A percentile compares a stretch with the other conserved stretches of the same genome.
These are phyloP conservation scores for Hofmannophila pseudospretella DNA, from an alignment of 2,888 invertebrate genomes.

Conservation along the genomic window DNA sequence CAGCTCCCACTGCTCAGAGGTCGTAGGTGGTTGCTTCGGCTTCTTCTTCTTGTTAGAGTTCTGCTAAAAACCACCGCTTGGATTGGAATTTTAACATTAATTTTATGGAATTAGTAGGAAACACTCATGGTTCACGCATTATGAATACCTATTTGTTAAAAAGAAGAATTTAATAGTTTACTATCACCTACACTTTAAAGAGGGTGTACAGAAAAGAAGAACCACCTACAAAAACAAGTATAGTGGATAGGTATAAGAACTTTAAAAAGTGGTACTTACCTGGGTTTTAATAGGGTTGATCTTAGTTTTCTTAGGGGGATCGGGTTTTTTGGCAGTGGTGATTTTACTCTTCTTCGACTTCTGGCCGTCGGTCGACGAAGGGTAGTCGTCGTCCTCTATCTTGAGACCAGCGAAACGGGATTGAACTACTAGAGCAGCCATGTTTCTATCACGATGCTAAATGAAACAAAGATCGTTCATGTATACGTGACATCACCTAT, in stretches of 20 bases:
- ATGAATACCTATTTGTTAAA: too few species aligned
- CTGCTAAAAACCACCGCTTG: constrained; percentile 19
- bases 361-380: constrained; percentile 40
- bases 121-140: too few species aligned
- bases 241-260: too few species aligned
- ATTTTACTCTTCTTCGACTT: constrained; percentile 62
- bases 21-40: constrained; percentile 53
- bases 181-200: too few species aligned
- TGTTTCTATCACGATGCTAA: constrained; percentile 32
- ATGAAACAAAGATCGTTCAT: background rate
- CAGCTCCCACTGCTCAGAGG: constrained; percentile 82
- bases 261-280: constrained; percentile 14
- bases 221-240: too few species aligned
- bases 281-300: constrained; percentile 42
- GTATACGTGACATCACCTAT: too few species aligned
- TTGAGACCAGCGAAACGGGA: constrained; percentile 86
- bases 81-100: too few species aligned
- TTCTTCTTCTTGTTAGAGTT: constrained; percentile 60
- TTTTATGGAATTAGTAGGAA: too few species aligned
- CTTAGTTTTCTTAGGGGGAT: constrained; percentile 53
- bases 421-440: constrained; percentile 82
- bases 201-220: too few species aligned
- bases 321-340: constrained; percentile 44
- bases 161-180: too few species aligned
- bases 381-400: constrained; percentile 83